Evolutionary conservation across 2,113 vertebrate genomes (phyloP).

Genomic region (Etheostoma spectabile): DNA sequence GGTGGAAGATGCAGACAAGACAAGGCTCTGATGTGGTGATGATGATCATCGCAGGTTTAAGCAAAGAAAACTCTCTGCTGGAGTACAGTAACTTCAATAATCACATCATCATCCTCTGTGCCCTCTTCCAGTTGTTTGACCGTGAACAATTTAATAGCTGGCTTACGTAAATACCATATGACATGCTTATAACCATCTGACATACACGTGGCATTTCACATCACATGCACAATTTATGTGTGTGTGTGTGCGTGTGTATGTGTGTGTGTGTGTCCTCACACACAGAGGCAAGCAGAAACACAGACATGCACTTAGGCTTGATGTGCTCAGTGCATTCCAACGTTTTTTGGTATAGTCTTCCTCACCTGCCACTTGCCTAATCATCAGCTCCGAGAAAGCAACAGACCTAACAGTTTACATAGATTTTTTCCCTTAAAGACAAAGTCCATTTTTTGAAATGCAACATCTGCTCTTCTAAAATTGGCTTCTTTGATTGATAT

Average conservation of each 20-base stretch:
- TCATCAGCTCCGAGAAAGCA: background rate
- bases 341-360: background rate
- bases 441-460: background rate
- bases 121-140: conserved; percentile 6
- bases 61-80: background rate
- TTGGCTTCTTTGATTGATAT: conserved; percentile 2
- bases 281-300: background rate
- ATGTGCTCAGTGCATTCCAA: conserved; percentile 8
- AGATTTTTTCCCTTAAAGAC: background rate
- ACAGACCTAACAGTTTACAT: background rate
- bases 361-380: background rate
- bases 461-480: conserved; percentile 11
- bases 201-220: conserved; percentile 38
- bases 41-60: background rate
- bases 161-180: conserved; percentile 31
- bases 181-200: conserved; percentile 37
- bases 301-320: background rate
- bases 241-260: background rate
- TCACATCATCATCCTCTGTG: background rate
- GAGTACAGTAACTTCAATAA: background rate
- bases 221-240: conserved; percentile 30
- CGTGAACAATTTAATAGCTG: conserved; percentile 25
- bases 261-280: too few relatives aligned
- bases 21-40: background rate
- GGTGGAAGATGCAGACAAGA: background rate